Conservation (phyloP, 2,888 invertebrate genomes). For the Xylophagus ater region DNA sequence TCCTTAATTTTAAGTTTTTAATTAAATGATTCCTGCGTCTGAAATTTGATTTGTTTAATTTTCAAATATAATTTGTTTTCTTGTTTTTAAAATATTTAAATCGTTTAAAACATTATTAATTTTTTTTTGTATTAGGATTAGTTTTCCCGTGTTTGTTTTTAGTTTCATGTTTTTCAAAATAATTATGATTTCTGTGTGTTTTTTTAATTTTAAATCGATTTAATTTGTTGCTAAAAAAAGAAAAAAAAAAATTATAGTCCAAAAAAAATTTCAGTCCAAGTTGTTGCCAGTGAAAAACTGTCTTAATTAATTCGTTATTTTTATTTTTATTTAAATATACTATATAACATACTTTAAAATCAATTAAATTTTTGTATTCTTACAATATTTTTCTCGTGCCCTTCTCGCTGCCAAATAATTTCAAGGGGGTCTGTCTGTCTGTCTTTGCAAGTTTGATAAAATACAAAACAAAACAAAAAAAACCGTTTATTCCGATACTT, state of each 20-base stretch:
- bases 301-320: too few species aligned
- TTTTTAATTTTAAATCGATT: neutral
- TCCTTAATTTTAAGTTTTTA: too few species aligned
- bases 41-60: slow-evolving; percentile 10
- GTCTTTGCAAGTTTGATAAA: too few species aligned
- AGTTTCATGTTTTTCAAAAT: neutral
- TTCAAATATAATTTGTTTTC: slow-evolving; percentile 1
- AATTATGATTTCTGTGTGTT: neutral
- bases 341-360: too few species aligned
- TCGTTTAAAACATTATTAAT: neutral
- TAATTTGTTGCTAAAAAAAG: too few species aligned
- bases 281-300: slow-evolving; percentile 18
- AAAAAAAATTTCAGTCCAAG: slow-evolving; percentile 16
- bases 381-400: neutral
- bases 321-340: too few species aligned
- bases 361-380: neutral
- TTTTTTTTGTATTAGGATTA: neutral
- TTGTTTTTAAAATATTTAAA: neutral
- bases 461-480: too few species aligned
- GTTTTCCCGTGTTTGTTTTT: slow-evolving; percentile 1
- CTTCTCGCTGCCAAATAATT: neutral
- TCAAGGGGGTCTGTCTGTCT: neutral
- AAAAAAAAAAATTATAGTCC: too few species aligned
- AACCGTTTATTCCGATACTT: too few species aligned
- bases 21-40: slow-evolving; percentile 13